These are phyloP conservation scores for Ceriagrion tenellum DNA, from an alignment of 2,888 invertebrate genomes.

Conservation along the genomic window DNA sequence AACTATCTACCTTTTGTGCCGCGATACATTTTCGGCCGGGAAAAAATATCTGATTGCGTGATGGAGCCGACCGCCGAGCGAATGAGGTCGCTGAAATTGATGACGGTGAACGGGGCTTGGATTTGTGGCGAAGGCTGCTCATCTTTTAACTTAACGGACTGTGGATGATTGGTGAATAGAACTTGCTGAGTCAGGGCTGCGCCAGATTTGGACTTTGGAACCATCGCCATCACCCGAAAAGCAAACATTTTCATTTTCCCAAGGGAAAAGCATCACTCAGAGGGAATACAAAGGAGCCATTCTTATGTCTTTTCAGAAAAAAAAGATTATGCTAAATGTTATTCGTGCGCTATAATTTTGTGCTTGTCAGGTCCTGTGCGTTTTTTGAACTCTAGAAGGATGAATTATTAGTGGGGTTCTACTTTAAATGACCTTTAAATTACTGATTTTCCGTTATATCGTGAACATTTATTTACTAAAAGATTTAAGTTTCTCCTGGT, in stretches of 20 bases:
- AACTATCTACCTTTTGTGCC: background rate
- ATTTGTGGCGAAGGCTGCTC: background rate
- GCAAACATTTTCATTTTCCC: background rate
- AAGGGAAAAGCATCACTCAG: background rate
- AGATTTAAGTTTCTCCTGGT: too few species aligned
- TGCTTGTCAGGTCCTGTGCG: too few species aligned
- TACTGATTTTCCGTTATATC: too few species aligned
- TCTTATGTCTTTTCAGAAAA: background rate
- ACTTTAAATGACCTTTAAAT: too few species aligned
- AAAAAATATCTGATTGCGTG: slow-evolving; percentile 9
- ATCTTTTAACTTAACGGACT: slow-evolving; percentile 60
- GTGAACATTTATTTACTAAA: too few species aligned
- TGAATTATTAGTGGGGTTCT: too few species aligned
- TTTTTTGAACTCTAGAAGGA: too few species aligned
- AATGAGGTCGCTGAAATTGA: slow-evolving; percentile 8
- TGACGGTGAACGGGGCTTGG: background rate
- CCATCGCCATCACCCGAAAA: background rate
- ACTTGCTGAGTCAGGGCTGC: slow-evolving; percentile 47
- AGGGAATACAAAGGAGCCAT: background rate
- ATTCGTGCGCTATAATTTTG: too few species aligned
- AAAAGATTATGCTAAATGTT: slow-evolving; percentile 3
- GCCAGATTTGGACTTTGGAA: slow-evolving; percentile 38
- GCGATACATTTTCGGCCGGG: background rate
- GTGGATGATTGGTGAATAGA: slow-evolving; percentile 59
- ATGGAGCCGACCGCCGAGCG: background rate